Percentiles rank a stretch among this genome's conserved stretches.
These are phyloP conservation scores for Otocyon megalotis DNA, from an alignment of 2,113 vertebrate genomes.

Conservation along the genomic window DNA sequence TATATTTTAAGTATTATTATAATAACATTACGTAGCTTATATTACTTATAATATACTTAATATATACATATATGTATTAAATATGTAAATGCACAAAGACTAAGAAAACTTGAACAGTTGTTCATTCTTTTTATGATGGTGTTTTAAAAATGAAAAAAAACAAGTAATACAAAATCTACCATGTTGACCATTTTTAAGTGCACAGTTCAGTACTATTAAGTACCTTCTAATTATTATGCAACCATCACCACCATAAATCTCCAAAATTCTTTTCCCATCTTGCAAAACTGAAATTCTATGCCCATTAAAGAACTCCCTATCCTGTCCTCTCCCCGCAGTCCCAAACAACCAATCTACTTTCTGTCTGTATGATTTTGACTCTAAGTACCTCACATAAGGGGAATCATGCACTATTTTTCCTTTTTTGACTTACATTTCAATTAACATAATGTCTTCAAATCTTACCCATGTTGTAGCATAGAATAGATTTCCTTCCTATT, in stretches of 20 bases:
- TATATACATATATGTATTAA: background rate
- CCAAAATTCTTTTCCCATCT: conserved; percentile 7
- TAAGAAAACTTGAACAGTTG: conserved; percentile 1
- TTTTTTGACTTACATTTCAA: background rate
- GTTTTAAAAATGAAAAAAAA: conserved; percentile 13
- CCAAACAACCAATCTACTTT: background rate
- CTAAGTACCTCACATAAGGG: background rate
- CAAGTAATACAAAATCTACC: background rate
- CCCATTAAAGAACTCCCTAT: background rate
- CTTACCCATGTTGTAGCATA: background rate
- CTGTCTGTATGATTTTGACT: background rate
- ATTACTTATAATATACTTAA: no score
- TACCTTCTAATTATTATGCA: background rate
- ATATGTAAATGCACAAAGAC: background rate
- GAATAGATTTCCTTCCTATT: background rate
- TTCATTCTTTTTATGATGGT: background rate
- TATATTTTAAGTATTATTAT: no score
- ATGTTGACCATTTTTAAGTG: background rate
- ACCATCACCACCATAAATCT: background rate
- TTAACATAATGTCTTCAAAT: background rate
- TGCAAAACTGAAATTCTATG: background rate
- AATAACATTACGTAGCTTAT: no score
- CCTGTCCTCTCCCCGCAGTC: background rate
- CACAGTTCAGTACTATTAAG: background rate
- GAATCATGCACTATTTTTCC: background rate